Base-by-base conservation (phyloP, 1,140 invertebrate genomes). In the Drosophila paulistorum region DNA sequence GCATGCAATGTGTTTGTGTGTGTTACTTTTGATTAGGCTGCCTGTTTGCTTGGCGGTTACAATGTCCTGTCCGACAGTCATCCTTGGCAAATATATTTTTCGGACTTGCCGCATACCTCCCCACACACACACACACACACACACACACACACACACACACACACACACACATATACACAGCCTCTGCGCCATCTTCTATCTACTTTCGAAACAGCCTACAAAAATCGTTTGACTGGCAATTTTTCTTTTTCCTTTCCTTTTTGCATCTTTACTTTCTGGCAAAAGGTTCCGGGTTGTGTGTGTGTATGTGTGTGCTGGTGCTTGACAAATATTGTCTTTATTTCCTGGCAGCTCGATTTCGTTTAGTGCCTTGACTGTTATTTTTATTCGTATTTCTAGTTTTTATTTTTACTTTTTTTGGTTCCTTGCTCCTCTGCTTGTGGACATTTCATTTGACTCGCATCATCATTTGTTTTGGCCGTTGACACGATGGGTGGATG, bases 381-480 rank as follows among this genome's bases (percentile, higher is more conserved):
- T 85, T 78, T 83, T 81, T 81, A 72, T 86, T 75, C 60, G 68
- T 51, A 45, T 45, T 57, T 45, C 20, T 57, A 10, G 1, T 35
- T 30, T 30, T 30, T 42, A 14, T 14, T 37, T 35, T 35, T n/a
- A 13, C 35, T 67, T 68, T 45, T 62, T 67, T 42, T 20, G 11
- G 39, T 7, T 41, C 39, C 41, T 62, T 33, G 13, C 48, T 48
- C 42, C 10, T 66, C 20, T 74, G 10, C n/a, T 65, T 71, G 71
- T 80, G 78, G 82, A 79, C 75, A 81, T 81, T 85, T 85, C 82
- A 82, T 86, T 85, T 82, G 82, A 86, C 82, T 86, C 79, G 55
- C 65, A 85, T 85, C 82, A 86, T 85, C 82, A 85, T 85, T 85
- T 86, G 82, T 85, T 85, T 85, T 86, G 82, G 68, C 77, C 81